These are phyloP conservation scores for Vulpes lagopus DNA, from an alignment of 2,113 vertebrate genomes.

Conservation along the genomic window DNA sequence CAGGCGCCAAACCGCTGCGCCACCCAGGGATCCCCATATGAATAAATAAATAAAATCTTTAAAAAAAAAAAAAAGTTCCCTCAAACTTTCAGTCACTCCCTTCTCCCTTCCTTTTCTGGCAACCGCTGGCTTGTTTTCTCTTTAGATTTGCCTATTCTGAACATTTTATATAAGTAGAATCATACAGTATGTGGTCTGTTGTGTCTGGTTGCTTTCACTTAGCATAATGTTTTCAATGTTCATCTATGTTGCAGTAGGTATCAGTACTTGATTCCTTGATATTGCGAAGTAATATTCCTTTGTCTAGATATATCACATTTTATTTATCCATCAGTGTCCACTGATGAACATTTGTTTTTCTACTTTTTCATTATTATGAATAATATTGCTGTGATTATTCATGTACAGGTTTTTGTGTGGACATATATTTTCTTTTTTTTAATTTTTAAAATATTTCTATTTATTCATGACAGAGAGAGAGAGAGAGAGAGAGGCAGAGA, in stretches of 20 bases:
- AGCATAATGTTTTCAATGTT: not conserved
- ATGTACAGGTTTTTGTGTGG: not conserved
- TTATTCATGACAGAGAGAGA: too few species aligned
- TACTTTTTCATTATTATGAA: not conserved
- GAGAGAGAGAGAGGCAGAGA: too few species aligned
- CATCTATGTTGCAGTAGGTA: not conserved
- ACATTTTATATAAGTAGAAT: not conserved
- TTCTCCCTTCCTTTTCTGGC: not conserved
- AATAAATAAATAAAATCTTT: too few species aligned
- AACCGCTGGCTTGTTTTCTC: not conserved
- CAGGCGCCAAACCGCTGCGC: too few species aligned
- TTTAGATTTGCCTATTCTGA: not conserved
- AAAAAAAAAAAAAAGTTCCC: not conserved
- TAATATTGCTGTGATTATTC: constrained; percentile 1
- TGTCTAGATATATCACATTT: constrained; percentile 1
- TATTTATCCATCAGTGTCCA: not conserved
- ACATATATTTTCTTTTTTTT: not conserved
- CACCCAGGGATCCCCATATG: too few species aligned
- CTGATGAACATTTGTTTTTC: not conserved
- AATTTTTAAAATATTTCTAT: too few species aligned
- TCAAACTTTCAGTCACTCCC: not conserved
- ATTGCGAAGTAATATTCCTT: not conserved
- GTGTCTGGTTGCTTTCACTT: constrained; percentile 2
- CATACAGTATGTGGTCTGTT: not conserved
- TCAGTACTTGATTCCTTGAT: not conserved